Evolutionary conservation across 2,113 vertebrate species (phyloP).

Genomic region (Eulemur rufifrons): DNA sequence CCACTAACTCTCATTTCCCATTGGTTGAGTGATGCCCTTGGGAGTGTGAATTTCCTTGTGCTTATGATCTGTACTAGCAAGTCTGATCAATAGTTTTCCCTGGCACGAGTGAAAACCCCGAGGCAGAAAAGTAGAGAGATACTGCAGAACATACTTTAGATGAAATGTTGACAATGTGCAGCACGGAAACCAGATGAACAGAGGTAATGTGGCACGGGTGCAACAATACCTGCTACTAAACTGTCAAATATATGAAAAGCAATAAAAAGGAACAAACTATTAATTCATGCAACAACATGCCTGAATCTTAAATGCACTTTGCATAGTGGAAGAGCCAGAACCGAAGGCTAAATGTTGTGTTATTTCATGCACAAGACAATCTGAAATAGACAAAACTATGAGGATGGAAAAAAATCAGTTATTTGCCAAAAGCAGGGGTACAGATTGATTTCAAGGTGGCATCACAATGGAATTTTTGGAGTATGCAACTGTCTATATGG

Average conservation of each 20-base stretch:
- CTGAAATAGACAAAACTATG: neutral
- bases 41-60: neutral
- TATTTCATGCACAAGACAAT: neutral
- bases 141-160: neutral
- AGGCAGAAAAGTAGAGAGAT: neutral
- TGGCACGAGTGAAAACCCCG: neutral
- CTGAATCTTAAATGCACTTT: neutral
- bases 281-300: neutral
- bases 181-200: neutral
- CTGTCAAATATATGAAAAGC: neutral
- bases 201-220: neutral
- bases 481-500: neutral
- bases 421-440: neutral
- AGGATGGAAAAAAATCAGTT: neutral
- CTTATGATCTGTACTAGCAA: neutral
- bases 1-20: rapidly evolving
- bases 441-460: neutral
- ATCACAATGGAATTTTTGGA: neutral
- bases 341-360: neutral
- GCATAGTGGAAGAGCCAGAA: neutral
- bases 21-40: neutral
- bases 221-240: neutral
- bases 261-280: neutral
- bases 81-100: neutral
- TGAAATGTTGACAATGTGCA: rapidly evolving